Percentiles rank a stretch among this genome's conserved stretches.
Evolutionary conservation across 1,140 invertebrate genomes (phyloP).

Genomic region (Platorchestia sp.): DNA sequence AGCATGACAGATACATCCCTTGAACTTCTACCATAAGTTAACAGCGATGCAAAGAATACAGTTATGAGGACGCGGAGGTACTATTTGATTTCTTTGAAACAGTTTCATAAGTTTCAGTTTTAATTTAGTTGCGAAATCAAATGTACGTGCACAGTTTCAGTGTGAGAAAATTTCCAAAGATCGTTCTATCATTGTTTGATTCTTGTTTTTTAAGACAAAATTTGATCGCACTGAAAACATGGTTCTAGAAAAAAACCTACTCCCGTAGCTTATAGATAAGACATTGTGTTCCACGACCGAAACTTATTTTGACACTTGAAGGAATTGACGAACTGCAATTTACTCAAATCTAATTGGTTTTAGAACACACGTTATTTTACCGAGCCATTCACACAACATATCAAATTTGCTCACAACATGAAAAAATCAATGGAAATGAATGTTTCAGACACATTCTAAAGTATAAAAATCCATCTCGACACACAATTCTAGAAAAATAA

Average conservation of each 20-base stretch:
- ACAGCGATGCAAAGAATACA: neutral
- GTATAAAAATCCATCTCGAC: constrained; percentile 20
- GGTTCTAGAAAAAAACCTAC: neutral
- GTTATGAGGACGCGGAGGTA: neutral
- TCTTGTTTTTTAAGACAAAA: neutral
- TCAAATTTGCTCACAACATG: neutral
- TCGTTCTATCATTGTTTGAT: neutral
- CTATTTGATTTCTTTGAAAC: neutral
- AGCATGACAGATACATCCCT: neutral
- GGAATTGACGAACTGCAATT: neutral
- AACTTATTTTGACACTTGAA: neutral
- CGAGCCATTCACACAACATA: neutral
- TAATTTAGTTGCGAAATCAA: neutral
- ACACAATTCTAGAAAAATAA: constrained; percentile 35
- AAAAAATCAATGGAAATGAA: neutral
- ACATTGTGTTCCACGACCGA: neutral
- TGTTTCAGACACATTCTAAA: neutral
- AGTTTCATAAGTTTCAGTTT: no score
- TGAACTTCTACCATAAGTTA: neutral
- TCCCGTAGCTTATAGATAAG: neutral
- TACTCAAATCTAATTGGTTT: neutral
- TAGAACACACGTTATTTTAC: neutral
- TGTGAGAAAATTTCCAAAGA: neutral
- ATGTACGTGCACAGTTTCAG: neutral
- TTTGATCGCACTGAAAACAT: neutral